Percentiles rank a stretch among this genome's conserved stretches.
phyloP scores from a whole-genome alignment of 2,113 vertebrate species.

The Tupaia chinensis region DNA sequence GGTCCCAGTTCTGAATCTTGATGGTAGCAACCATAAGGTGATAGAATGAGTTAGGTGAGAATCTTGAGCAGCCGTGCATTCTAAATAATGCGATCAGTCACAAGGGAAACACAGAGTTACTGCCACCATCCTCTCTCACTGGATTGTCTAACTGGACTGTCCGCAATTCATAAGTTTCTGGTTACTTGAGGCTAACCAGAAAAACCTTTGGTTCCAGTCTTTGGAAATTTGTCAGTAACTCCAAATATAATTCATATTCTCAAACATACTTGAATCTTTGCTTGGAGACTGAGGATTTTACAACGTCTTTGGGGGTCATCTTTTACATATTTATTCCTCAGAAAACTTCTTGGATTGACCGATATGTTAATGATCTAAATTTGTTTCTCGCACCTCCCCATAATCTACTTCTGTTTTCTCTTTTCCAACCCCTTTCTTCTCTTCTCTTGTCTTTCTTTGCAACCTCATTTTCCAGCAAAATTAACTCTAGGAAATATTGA shows the following conservation, averaged over 20 bases:
- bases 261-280: background rate
- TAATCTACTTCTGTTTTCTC: background rate
- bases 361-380: background rate
- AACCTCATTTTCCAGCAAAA: conserved; percentile 47
- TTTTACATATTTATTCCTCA: background rate
- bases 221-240: background rate
- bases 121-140: background rate
- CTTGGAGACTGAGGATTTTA: background rate
- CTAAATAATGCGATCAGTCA: background rate
- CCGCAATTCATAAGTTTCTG: background rate
- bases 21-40: no score
- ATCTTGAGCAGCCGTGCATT: background rate
- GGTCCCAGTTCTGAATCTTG: background rate
- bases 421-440: background rate
- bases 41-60: background rate
- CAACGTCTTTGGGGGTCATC: background rate
- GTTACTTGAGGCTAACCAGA: conserved; percentile 12
- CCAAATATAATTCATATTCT: background rate
- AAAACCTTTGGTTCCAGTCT: background rate
- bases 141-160: background rate
- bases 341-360: no score
- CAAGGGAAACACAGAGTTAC: background rate
- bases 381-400: background rate
- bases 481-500: conserved; percentile 35
- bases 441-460: background rate